These are phyloP conservation scores for Dysdera silvatica DNA, from an alignment of 1,140 invertebrate species.

Conservation along the genomic window DNA sequence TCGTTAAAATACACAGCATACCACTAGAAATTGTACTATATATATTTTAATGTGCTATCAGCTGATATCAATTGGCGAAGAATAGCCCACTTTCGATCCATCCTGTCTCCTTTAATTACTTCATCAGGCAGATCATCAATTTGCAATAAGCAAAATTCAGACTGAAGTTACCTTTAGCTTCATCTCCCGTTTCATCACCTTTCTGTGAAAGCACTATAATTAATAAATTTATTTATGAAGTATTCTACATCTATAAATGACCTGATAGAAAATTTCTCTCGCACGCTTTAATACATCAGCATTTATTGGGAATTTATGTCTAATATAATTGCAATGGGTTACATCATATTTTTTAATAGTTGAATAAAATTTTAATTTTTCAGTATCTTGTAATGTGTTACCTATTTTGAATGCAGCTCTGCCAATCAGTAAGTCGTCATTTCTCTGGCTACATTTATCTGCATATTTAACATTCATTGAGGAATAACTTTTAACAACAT, in stretches of 20 bases:
- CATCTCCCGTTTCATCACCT: not conserved
- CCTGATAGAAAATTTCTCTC: not conserved
- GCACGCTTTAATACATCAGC: not conserved
- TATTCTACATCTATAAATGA: not conserved
- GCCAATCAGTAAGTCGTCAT: not conserved
- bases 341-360: not conserved
- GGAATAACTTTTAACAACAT: not conserved
- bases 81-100: not conserved
- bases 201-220: not conserved
- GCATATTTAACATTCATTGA: not conserved
- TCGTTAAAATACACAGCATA: not conserved
- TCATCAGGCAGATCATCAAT: not conserved
- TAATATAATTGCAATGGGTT: not conserved
- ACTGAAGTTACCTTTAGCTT: not conserved
- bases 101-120: not conserved
- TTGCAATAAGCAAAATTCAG: not conserved
- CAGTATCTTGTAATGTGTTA: not conserved
- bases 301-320: not conserved
- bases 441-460: not conserved
- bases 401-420: not conserved
- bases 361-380: not conserved
- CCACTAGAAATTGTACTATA: not conserved
- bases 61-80: not conserved
- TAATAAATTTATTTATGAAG: not conserved
- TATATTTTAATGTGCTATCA: not conserved